phyloP scores from a whole-genome alignment of 2,797 vertebrate genomes.

The Macrochelys suwanniensis region DNA sequence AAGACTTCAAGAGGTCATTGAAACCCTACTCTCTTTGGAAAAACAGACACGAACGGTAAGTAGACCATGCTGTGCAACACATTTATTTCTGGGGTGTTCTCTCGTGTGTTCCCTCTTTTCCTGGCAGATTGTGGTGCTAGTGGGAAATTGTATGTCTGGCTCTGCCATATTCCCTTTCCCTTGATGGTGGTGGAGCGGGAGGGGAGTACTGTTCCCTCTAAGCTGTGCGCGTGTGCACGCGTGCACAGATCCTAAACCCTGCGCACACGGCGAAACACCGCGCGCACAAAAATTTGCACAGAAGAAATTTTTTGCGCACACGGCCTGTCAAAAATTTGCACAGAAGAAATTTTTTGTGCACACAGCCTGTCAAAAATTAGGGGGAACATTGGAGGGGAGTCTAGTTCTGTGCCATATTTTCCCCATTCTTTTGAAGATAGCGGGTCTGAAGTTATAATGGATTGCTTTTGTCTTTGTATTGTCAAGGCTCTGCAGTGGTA shows the following conservation, averaged over 20 bases:
- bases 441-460: accelerated
- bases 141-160: not conserved
- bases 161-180: not conserved
- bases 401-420: not conserved
- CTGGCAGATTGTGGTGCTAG: not conserved
- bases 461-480: not conserved
- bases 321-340: too few relatives aligned
- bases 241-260: too few relatives aligned
- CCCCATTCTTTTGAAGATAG: not conserved
- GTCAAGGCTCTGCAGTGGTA: not conserved
- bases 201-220: not conserved
- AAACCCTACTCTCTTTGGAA: constrained; percentile 95
- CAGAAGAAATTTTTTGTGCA: too few relatives aligned
- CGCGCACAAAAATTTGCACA: too few relatives aligned
- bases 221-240: too few relatives aligned
- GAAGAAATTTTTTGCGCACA: too few relatives aligned
- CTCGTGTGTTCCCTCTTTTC: accelerated
- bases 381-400: not conserved
- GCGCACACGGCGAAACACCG: too few relatives aligned
- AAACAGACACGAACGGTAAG: constrained; percentile 98
- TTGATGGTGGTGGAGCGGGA: not conserved
- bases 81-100: not conserved
- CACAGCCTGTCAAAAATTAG: too few relatives aligned
- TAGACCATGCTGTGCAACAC: not conserved
- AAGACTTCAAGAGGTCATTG: constrained; percentile 96